A percentile compares a stretch with the other conserved stretches of the same genome.
phyloP scores from a whole-genome alignment of 1,140 invertebrate species.

The Manduca sexta region DNA sequence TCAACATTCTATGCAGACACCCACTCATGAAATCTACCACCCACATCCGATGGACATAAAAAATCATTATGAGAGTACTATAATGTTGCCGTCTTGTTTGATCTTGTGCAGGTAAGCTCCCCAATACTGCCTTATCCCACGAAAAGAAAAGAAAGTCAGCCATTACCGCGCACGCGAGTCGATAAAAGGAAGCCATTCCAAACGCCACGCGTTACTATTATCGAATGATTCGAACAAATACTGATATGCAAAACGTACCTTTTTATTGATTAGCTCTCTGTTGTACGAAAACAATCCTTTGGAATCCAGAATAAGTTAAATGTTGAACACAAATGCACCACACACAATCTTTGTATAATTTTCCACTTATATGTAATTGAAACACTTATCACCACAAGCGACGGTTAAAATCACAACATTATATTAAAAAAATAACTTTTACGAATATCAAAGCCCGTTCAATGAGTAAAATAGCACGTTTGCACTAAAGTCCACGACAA shows the following conservation, averaged over 20 bases:
- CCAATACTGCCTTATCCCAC: slow-evolving; percentile 20
- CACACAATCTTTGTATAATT: slow-evolving; percentile 53
- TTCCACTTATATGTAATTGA: slow-evolving; percentile 52
- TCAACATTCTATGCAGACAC: slow-evolving; percentile 4
- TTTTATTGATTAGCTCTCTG: slow-evolving; percentile 41
- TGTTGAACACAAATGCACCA: slow-evolving; percentile 56
- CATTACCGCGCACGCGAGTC: slow-evolving; percentile 70
- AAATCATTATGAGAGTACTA: slow-evolving; percentile 22
- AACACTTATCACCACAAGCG: slow-evolving; percentile 59
- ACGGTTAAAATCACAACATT: slow-evolving; percentile 56
- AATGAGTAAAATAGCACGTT: slow-evolving; percentile 57
- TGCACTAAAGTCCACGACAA: slow-evolving; percentile 61
- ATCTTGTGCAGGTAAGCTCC: neutral
- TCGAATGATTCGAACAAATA: slow-evolving; percentile 5
- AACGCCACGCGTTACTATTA: slow-evolving; percentile 47
- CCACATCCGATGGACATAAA: slow-evolving; percentile 36
- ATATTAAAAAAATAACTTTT: slow-evolving; percentile 51
- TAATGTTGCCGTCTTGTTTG: neutral
- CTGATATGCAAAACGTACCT: slow-evolving; percentile 40
- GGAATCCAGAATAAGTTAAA: slow-evolving; percentile 50
- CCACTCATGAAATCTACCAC: slow-evolving; percentile 27
- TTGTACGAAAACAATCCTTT: slow-evolving; percentile 53
- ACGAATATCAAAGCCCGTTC: slow-evolving; percentile 50
- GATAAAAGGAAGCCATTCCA: slow-evolving; percentile 69
- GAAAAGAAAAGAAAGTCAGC: slow-evolving; percentile 62